Evolutionary conservation across 2,888 invertebrate species (phyloP), one percentile per base, ranked within the genome.

Genomic region (Notodonta dromedarius): DNA sequence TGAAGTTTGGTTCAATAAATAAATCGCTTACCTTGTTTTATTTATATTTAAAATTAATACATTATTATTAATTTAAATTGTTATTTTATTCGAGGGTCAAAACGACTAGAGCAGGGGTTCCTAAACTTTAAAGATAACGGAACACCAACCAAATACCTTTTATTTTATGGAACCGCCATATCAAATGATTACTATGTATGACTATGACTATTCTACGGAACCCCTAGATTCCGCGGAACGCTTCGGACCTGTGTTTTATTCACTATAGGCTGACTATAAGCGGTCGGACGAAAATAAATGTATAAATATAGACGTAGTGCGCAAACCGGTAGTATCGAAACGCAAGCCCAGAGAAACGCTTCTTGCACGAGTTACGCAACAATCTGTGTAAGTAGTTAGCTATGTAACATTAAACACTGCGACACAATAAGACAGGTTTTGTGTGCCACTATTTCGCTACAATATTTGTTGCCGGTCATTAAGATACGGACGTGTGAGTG

Each of bases 241-340:
- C 68, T 73, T 69, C 73, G 62, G 66, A 73, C 74, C 76, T 77
- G 79, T 77, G 78, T 77, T 78, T 79, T 76, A 76, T 77, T 68
- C 70, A 68, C 74, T 71, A 66, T 71, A 71, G 67, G 66, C 63
- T 67, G 55, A 66, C 65, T 67, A 76, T 71, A 72, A 6, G 24
- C 42, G 76, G 60, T 68, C 74, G 73, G 74, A 82, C 87, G 76
- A 86, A 91, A 90, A 90, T 90, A 91, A 87, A 85, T 82, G 79
- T 80, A 83, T 74, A 77, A 67, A 65, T n/a, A 39, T 16, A 50
- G 77, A 74, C 76, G 84, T 83, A 76, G 82, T 73, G 84, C 67
- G 65, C 70, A 73, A 76, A 76, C 79, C 84, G 83, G 85, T 88
- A 87, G 85, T 85, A 69, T 66, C 65, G 72, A 65, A 73, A 73